Evolutionary conservation across 1,140 invertebrate species (phyloP), one percentile per base, ranked within the genome.

Genomic region (Drosophila ogumai): DNA sequence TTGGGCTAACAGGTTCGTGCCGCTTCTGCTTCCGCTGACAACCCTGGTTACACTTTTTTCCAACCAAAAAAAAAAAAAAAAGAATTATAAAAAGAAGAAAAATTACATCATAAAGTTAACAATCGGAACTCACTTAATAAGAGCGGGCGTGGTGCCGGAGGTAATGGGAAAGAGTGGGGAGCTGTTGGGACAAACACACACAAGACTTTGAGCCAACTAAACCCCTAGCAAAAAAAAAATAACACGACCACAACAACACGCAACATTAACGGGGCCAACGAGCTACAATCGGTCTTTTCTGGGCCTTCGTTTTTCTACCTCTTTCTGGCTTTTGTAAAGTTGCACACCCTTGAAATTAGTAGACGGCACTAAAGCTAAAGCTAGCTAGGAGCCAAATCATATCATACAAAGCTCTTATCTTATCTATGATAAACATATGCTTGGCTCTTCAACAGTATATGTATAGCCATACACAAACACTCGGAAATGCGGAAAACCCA

Each of bases 81-180:
- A 52, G 61, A 68, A 68, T 52, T 41, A 68, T 68, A 49, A 72
- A 71, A 47, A 59, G 31, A 49, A 54, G 43, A 72, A 71, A 72
- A 71, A 72, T 72, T 72, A 72, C 68, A 72, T 72, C 68, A 72
- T 72, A 72, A 72, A 72, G 68, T 72, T 72, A 72, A 72, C 68
- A 72, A 72, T 72, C 68, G 68, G 68, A 72, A 72, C 66, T 72
- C 54, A 59, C 66, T 69, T 69, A 72, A 59, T 72, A 49, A 47
- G 66, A 41, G 68, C 50, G 65, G 41, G 68, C 31, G 52, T 44
- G 63, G 34, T 46, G 31, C 10, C 36, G n/a, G 65, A 17, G 43
- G 43, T 25, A 28, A 52, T 52, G 66, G 61, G 59, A 0, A 38
- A 19, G 10, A 36, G 19, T 36, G 63, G 17, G 15, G 67, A 41